Evolutionary conservation across 2,797 vertebrate genomes (phyloP).

Genomic region (Scomberomorus guttatus): DNA sequence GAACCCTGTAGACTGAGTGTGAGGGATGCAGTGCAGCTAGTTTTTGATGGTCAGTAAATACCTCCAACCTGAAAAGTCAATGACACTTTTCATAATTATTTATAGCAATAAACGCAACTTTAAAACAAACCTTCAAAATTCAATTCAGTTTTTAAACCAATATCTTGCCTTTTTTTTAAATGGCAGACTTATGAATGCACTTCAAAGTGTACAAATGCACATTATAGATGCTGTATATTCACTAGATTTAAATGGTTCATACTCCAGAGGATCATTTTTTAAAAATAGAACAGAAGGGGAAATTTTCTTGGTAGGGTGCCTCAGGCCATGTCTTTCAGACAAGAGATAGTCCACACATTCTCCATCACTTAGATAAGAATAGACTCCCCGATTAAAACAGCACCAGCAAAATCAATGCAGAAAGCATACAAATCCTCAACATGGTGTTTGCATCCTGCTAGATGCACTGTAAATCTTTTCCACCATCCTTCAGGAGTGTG

Average conservation of each 20-base stretch:
- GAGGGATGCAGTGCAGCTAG: no score
- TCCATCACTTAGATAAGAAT: slow-evolving; percentile 23
- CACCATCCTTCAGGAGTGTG: slow-evolving; percentile 60
- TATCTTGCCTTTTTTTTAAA: neutral
- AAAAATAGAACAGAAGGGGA: slow-evolving; percentile 33
- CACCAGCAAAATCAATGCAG: slow-evolving; percentile 2
- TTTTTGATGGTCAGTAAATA: no score
- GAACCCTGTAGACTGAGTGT: no score
- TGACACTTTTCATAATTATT: neutral
- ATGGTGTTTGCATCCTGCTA: slow-evolving; percentile 35
- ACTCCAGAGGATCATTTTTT: neutral
- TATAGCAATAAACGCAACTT: neutral
- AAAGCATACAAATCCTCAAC: neutral
- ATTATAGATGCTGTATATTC: neutral
- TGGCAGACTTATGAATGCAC: neutral
- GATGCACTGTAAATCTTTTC: slow-evolving; percentile 59
- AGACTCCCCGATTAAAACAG: neutral
- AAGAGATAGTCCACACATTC: slow-evolving; percentile 34
- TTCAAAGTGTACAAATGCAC: neutral
- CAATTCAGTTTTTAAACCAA: neutral
- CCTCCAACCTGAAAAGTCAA: no score
- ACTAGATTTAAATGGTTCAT: slow-evolving; percentile 30
- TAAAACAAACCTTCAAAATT: neutral
- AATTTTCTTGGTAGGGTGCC: slow-evolving; percentile 24
- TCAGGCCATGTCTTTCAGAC: slow-evolving; percentile 25